Percentiles rank a stretch among this genome's conserved stretches.
Conservation (phyloP, 2,113 vertebrate species). For the Vimba vimba region DNA sequence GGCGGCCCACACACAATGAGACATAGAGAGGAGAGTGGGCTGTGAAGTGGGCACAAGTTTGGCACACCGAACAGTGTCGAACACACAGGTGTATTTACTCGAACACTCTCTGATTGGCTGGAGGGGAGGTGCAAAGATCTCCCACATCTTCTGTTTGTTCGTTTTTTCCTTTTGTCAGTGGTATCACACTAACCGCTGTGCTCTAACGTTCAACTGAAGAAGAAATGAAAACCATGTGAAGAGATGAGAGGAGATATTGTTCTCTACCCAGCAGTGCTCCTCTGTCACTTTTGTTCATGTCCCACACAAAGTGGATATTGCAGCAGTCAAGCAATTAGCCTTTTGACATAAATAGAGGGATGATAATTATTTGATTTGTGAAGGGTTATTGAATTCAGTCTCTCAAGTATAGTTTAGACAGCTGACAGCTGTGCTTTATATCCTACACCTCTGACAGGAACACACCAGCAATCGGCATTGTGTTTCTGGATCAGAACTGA, state of each 20-base stretch:
- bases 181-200: neutral
- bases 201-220: neutral
- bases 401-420: conserved; percentile 6
- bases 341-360: conserved; percentile 20
- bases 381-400: conserved; percentile 10
- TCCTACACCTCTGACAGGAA: neutral
- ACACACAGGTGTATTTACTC: conserved; percentile 27
- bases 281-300: conserved; percentile 19
- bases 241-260: neutral
- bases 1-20: conserved; percentile 36
- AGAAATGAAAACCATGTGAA: neutral
- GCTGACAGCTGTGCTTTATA: neutral
- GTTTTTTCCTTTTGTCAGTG: neutral
- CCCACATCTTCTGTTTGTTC: conserved; percentile 1
- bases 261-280: conserved; percentile 15
- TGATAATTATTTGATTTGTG: conserved; percentile 40
- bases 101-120: conserved; percentile 27
- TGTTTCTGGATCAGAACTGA: neutral
- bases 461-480: neutral
- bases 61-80: conserved; percentile 14
- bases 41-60: conserved; percentile 38
- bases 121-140: conserved; percentile 18
- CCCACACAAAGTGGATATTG: neutral
- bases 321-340: conserved; percentile 38
- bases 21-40: conserved; percentile 30